Evolutionary conservation across 2,888 invertebrate species (phyloP).

Genomic region (Sepiola atlantica): DNA sequence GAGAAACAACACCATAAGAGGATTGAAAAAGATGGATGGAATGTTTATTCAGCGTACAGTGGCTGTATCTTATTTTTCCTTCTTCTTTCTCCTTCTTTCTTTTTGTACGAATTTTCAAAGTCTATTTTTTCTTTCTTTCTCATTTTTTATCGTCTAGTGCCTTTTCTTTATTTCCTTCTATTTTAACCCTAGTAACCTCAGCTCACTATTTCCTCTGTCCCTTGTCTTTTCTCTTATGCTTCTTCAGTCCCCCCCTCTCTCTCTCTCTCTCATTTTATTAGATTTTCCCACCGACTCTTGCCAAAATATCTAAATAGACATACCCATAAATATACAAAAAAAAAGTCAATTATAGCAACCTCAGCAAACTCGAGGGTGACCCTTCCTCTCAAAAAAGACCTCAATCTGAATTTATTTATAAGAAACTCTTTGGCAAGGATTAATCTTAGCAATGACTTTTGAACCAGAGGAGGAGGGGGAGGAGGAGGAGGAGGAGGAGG

Average conservation of each 20-base stretch:
- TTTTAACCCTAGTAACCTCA: neutral
- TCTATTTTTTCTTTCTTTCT: neutral
- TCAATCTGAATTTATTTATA: neutral
- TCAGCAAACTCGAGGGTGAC: neutral
- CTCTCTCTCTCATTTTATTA: neutral
- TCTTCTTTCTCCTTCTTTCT: neutral
- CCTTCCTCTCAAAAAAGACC: neutral
- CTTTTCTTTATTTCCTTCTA: neutral
- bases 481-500: too few species aligned
- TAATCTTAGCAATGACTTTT: neutral
- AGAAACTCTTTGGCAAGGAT: neutral
- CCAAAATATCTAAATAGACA: neutral
- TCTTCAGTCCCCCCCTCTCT: neutral
- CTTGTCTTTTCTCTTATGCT: neutral
- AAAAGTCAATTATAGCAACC: neutral
- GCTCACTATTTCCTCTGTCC: neutral
- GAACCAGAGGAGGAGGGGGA: neutral
- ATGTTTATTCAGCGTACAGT: too few species aligned
- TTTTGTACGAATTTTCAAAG: neutral
- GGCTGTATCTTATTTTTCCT: neutral
- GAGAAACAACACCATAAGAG: too few species aligned
- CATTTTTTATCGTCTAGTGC: neutral
- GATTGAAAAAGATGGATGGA: too few species aligned
- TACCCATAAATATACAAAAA: neutral
- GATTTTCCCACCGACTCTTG: neutral